phyloP scores from a whole-genome alignment of 2,888 invertebrate species.

The Lepetodrilus schrolli region DNA sequence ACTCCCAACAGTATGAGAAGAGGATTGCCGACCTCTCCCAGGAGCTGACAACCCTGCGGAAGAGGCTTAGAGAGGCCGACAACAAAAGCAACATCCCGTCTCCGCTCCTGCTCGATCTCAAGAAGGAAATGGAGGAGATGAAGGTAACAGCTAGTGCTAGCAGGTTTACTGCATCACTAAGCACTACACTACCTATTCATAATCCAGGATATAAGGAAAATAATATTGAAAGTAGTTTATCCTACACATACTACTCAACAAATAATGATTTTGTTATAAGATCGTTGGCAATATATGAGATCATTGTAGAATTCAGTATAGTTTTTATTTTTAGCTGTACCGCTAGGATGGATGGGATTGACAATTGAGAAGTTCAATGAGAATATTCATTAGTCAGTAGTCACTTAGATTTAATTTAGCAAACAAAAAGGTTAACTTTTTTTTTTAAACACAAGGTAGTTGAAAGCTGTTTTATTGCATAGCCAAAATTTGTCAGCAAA shows the following conservation, averaged over 20 bases:
- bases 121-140: conserved; percentile 83
- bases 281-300: not conserved
- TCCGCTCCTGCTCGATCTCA: conserved; percentile 81
- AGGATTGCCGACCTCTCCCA: conserved; percentile 78
- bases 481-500: too few species aligned
- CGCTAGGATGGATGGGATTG: too few species aligned
- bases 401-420: too few species aligned
- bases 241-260: not conserved
- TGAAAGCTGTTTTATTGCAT: too few species aligned
- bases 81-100: conserved; percentile 80
- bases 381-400: too few species aligned
- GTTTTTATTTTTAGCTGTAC: not conserved
- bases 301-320: not conserved
- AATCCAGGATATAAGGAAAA: not conserved
- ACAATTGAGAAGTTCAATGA: too few species aligned
- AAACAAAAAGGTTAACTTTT: too few species aligned
- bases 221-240: not conserved
- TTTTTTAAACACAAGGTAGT: too few species aligned
- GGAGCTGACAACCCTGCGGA: conserved; percentile 81
- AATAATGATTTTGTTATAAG: too few species aligned
- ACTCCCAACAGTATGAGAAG: conserved; percentile 60
- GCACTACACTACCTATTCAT: not conserved
- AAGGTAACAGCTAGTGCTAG: too few species aligned
- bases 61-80: conserved; percentile 82
- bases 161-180: too few species aligned